phyloP scores from a whole-genome alignment of 2,888 invertebrate genomes.

The Resseliella maxima region DNA sequence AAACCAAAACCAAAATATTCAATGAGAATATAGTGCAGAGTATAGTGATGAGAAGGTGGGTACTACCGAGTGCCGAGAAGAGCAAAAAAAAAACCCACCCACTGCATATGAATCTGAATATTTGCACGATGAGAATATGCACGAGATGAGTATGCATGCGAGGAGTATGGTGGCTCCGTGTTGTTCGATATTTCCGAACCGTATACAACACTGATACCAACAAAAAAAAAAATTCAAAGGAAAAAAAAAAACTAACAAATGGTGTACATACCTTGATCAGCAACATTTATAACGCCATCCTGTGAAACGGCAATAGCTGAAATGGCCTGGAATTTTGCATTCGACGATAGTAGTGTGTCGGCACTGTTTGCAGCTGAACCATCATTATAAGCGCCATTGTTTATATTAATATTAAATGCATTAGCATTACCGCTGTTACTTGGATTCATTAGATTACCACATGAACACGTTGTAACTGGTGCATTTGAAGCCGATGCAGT shows the following conservation, averaged over 20 bases:
- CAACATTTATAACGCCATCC: constrained; percentile 94
- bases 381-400: constrained; percentile 61
- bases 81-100: not conserved
- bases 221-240: not conserved
- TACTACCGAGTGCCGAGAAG: not conserved
- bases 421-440: constrained; percentile 61
- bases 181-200: no score
- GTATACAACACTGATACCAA: not conserved
- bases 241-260: not conserved
- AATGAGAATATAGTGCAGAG: no score
- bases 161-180: no score
- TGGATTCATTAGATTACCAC: constrained; percentile 64
- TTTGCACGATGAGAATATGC: no score
- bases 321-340: constrained; percentile 88
- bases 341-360: constrained; percentile 87
- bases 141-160: no score
- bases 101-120: no score
- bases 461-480: constrained; percentile 60
- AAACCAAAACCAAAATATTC: constrained; percentile 39
- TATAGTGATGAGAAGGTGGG: no score
- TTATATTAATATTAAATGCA: constrained; percentile 60
- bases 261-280: constrained; percentile 81
- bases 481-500: constrained; percentile 61
- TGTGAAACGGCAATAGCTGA: constrained; percentile 93
- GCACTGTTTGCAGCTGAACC: constrained; percentile 77